Evolutionary conservation across 2,113 vertebrate genomes (phyloP).

Genomic region (Apaloderma vittatum): DNA sequence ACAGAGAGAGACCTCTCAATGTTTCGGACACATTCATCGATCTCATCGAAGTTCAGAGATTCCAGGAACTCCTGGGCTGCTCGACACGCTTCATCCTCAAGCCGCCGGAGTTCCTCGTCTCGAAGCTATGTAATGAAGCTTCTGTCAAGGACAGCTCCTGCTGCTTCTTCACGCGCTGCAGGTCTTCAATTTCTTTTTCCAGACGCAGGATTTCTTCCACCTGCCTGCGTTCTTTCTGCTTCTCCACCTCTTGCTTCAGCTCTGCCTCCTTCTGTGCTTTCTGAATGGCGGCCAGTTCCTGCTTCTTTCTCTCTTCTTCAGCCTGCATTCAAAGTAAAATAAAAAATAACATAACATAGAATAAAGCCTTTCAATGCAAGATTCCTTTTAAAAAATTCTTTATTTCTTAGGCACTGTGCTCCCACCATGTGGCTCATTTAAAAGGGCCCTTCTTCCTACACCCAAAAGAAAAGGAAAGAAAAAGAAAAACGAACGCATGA

Average conservation of each 20-base stretch:
- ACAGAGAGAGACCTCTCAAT: constrained; percentile 90
- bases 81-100: constrained; percentile 93
- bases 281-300: constrained; percentile 68
- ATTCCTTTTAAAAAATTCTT: neutral
- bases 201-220: constrained; percentile 96
- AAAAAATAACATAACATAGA: neutral
- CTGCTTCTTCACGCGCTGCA: constrained; percentile 93
- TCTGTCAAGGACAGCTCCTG: constrained; percentile 93
- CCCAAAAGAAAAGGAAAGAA: neutral
- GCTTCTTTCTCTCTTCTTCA: constrained; percentile 73
- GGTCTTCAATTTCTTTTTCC: constrained; percentile 93
- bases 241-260: constrained; percentile 70
- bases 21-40: constrained; percentile 94
- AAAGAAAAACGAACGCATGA: neutral
- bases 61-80: constrained; percentile 96
- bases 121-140: constrained; percentile 88
- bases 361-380: neutral
- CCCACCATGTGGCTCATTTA: neutral
- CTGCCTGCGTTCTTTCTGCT: constrained; percentile 87
- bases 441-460: neutral
- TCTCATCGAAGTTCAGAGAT: constrained; percentile 96
- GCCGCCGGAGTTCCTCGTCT: constrained; percentile 89
- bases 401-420: neutral
- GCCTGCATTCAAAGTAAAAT: constrained; percentile 63
- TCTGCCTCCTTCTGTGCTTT: constrained; percentile 71